Percentiles rank a stretch among this genome's conserved stretches.
Evolutionary conservation across 2,113 vertebrate species (phyloP).

Genomic region (Hemibates koningsi): DNA sequence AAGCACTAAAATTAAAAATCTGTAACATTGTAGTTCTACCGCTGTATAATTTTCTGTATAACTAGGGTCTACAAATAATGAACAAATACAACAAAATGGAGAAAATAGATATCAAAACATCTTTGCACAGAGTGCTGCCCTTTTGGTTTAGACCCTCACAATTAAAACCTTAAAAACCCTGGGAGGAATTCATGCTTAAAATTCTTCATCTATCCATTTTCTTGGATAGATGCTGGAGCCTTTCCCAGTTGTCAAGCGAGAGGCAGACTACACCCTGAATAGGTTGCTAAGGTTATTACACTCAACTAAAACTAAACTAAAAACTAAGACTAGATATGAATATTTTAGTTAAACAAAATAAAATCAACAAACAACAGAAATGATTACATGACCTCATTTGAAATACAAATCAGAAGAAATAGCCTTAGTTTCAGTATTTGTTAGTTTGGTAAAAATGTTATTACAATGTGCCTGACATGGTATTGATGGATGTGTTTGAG

Average conservation of each 20-base stretch:
- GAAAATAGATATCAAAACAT: not conserved
- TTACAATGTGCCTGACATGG: not conserved
- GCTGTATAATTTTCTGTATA: not conserved
- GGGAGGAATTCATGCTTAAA: not conserved
- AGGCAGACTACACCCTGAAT: fast-evolving
- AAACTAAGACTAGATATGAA: not conserved
- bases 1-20: not conserved
- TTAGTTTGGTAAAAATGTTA: not conserved
- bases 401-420: not conserved
- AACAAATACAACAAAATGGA: not conserved
- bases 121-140: fast-evolving
- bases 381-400: fast-evolving
- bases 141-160: not conserved
- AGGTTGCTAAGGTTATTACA: fast-evolving
- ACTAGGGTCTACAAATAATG: not conserved
- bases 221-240: not conserved
- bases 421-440: fast-evolving
- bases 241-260: fast-evolving
- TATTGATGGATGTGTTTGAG: fast-evolving
- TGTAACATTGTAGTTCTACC: not conserved
- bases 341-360: not conserved
- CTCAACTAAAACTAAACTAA: fast-evolving
- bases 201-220: not conserved
- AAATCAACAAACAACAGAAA: not conserved
- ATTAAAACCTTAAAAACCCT: fast-evolving